Base-by-base conservation (phyloP, 2,888 invertebrate species). In the Dromius quadrimaculatus region DNA sequence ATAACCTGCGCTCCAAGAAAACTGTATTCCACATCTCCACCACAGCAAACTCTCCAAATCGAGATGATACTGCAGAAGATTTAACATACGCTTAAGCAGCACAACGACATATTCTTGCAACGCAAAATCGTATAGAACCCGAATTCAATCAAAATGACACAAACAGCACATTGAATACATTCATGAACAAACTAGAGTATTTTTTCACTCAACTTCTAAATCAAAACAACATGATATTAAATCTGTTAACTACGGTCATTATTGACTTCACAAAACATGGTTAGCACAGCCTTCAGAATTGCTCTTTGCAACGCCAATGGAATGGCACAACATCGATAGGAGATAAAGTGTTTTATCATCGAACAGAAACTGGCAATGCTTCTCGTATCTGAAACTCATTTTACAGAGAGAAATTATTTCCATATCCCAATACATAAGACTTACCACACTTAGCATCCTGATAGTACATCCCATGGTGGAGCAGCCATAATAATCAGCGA, bases 251-350 rank as follows among this genome's bases (percentile, higher is more conserved):
- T 8, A 19, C 45, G 6, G 19, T 19, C 19, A 34, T 34, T n/a
- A 34, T n/a, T 8, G n/a, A 45, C 15, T 11, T 41, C 9, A 41
- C 41, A 2, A 41, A 8, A 41, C 15, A 41, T 41, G 41, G n/a
- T 15, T 41, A 41, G 15, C 8, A 41, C 41, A 41, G 17, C 15
- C 13, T 17, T 41, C 2, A 41, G 15, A 41, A 45, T 45, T 45
- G 45, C 8, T 19, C 19, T 45, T 6, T 45, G 19, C 19, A 17
- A 45, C 15, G 45, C 45, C 17, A 45, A 45, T 19, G 45, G 45
- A 45, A 17, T 45, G 45, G 45, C 45, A n/a, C 45, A 45, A 15
- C 45, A 45, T 45, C 45, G 45, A 3, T 20, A 45, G 45, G 45
- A 45, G 20, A 45, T 45, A 8, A n/a, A 45, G 15, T 45, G 20